phyloP scores from a whole-genome alignment of 2,113 vertebrate genomes.

The Lophotis ruficrista region DNA sequence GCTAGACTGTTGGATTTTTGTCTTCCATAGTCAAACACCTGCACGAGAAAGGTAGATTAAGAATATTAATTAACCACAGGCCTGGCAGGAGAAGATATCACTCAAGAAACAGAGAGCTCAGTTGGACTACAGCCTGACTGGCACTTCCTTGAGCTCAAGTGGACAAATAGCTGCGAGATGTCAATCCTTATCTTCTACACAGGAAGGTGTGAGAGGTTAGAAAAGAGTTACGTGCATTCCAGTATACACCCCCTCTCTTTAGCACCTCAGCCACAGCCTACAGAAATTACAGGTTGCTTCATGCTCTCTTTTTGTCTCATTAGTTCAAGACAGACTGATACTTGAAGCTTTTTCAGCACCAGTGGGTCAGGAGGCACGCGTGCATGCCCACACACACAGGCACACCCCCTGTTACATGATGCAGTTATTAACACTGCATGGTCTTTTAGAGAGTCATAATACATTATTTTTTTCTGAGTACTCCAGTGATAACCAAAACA shows the following conservation, averaged over 20 bases:
- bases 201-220: conserved; percentile 28
- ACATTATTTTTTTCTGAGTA: neutral
- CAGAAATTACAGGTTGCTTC: conserved; percentile 36
- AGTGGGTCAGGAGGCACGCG: neutral
- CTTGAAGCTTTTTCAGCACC: neutral
- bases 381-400: neutral
- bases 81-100: neutral
- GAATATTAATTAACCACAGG: neutral
- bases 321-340: neutral
- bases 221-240: conserved; percentile 46
- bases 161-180: conserved; percentile 31
- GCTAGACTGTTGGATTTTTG: neutral
- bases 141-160: neutral
- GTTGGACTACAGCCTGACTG: neutral
- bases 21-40: neutral
- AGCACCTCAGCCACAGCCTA: conserved; percentile 22
- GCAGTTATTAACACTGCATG: accelerated
- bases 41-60: neutral
- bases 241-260: neutral
- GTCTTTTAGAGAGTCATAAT: neutral
- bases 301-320: neutral
- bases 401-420: neutral
- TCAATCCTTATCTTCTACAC: neutral
- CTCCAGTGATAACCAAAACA: neutral
- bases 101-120: neutral